phyloP scores from a whole-genome alignment of 2,888 invertebrate genomes.

The Omphaloscelis lunosa region DNA sequence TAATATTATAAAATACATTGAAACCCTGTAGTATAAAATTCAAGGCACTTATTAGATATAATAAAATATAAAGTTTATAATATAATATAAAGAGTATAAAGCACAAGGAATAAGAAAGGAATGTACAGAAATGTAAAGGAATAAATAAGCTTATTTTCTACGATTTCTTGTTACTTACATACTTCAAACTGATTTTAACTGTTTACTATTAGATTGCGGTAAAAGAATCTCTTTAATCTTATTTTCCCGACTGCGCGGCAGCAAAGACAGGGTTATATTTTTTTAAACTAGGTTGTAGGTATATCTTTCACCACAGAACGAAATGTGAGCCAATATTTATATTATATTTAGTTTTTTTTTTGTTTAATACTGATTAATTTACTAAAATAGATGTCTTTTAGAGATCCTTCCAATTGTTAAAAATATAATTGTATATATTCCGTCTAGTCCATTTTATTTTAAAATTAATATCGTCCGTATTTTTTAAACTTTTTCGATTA shows the following conservation, averaged over 20 bases:
- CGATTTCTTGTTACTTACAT: not conserved
- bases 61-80: no score
- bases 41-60: conserved; percentile 29
- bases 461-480: conserved; percentile 2
- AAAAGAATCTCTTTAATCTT: not conserved
- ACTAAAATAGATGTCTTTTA: conserved; percentile 33
- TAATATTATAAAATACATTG: conserved; percentile 1
- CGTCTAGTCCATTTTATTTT: conserved; percentile 8
- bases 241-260: not conserved
- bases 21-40: conserved; percentile 39
- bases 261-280: not conserved
- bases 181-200: conserved; percentile 1
- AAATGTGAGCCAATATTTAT: conserved; percentile 48
- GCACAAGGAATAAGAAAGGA: conserved; percentile 56
- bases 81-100: conserved; percentile 16
- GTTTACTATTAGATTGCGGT: not conserved
- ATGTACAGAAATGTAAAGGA: conserved; percentile 53
- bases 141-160: conserved; percentile 53
- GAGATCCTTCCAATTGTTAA: conserved; percentile 57
- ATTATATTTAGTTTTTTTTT: not conserved
- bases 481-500: conserved; percentile 23
- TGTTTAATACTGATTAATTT: conserved; percentile 63
- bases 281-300: not conserved
- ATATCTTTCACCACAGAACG: conserved; percentile 5
- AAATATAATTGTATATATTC: conserved; percentile 21